A percentile compares a stretch with the other conserved stretches of the same genome.
These are phyloP conservation scores for Mesocentrotus franciscanus DNA, from an alignment of 53 echinoderm and acorn worm species.

Conservation along the genomic window DNA sequence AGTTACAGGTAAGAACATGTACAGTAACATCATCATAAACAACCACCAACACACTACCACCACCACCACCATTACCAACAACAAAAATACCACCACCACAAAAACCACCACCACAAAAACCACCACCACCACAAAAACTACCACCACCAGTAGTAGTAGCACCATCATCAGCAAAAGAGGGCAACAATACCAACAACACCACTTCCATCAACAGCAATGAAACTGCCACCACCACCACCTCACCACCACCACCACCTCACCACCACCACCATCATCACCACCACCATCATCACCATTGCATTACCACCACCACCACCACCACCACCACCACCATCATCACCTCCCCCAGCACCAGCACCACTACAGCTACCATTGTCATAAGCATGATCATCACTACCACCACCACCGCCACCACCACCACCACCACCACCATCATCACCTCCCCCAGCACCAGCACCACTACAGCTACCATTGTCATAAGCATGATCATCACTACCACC, in stretches of 20 bases:
- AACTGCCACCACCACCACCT: neutral
- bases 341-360: neutral
- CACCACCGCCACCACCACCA: neutral
- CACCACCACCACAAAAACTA: neutral
- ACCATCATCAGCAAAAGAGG: neutral
- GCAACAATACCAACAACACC: neutral
- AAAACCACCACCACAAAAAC: neutral
- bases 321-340: neutral
- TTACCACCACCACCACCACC: neutral
- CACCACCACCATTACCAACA: neutral
- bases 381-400: neutral
- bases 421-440: neutral
- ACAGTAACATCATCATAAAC: neutral
- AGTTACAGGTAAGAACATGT: conserved; percentile 88
- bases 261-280: neutral
- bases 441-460: neutral
- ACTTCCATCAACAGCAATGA: neutral
- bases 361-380: neutral
- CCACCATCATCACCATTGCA: neutral
- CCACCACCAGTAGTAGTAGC: neutral
- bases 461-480: neutral
- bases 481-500: neutral
- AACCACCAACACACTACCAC: neutral
- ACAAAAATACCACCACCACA: neutral
- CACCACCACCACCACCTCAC: neutral